Base-by-base conservation (phyloP, 2,888 invertebrate genomes). In the Eristalinus sepulchralis region DNA sequence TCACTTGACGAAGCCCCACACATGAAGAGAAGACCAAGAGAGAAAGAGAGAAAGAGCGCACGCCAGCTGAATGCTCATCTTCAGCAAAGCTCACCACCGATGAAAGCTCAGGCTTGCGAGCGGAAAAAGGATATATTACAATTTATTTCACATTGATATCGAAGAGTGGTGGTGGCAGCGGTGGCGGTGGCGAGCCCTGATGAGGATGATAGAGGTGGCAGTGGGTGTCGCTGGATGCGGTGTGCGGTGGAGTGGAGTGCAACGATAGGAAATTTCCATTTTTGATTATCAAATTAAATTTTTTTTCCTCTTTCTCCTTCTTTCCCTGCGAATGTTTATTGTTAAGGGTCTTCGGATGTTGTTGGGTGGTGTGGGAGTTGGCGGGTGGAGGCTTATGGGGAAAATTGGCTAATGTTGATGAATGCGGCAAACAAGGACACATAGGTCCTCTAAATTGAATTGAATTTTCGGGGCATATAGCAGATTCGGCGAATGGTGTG, bases 201-300 rank as follows among this genome's bases (percentile, higher is more conserved):
- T 47, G 47, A 47, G n/a, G 47, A 47, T 47, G 47, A 17, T 1
- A 6, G 4, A 6, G 17, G 47, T 55, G 53, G 22, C 47, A 24
- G 47, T 64, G 59, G 68, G 36, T 31, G 62, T 53, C 27, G 34
- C 33, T 36, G 62, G 47, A 9, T 70, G 47, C n/a, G 33, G n/a
- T 33, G n/a, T 33, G 20, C 36, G 36, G 36, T 60, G 53, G 75
- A 47, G 68, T 64, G 82, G 47, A 57, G 78, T 11, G 24, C 70
- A 72, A 39, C 55, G 36, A 79, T 76, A 68, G 75, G 75, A 88
- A 89, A 89, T 89, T 90, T 89, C 88, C 89, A 90, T 89, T 89
- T 89, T 91, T 89, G 89, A 89, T 89, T 88, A 88, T 89, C 79
- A 88, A 72, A 84, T 77, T 81, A 62, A 76, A 34, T 68, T 66